Conservation (phyloP, 2,888 invertebrate species). For the Drosophila niveifrons region DNA sequence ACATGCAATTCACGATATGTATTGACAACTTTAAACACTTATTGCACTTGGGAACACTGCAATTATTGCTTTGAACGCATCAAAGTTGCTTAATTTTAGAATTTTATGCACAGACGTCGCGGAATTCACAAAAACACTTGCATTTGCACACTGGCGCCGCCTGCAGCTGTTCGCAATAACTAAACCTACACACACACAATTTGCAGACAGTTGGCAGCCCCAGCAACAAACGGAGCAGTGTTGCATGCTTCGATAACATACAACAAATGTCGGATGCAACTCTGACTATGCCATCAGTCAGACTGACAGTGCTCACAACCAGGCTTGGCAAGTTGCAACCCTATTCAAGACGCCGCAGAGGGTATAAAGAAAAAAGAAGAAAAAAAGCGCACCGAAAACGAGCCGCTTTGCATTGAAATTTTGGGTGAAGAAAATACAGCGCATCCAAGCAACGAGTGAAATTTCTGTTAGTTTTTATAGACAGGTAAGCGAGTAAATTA, state of each 20-base stretch:
- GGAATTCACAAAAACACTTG: constrained; percentile 68
- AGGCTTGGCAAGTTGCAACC: constrained; percentile 58
- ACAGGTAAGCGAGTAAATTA: constrained; percentile 42
- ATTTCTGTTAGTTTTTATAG: constrained; percentile 12
- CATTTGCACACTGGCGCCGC: constrained; percentile 60
- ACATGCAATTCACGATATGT: constrained; percentile 24
- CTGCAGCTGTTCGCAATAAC: constrained; percentile 59
- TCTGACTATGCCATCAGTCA: constrained; percentile 44
- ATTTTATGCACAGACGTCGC: constrained; percentile 81
- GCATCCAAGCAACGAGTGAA: constrained; percentile 31
- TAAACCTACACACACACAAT: constrained; percentile 1
- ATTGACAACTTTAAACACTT: constrained; percentile 48
- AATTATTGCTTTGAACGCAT: constrained; percentile 38
- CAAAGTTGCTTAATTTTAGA: constrained; percentile 62
- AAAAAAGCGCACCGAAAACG: constrained; percentile 32
- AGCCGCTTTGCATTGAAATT: constrained; percentile 43
- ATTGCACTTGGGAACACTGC: constrained; percentile 44
- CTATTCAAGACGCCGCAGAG: constrained; percentile 67
- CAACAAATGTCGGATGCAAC: constrained; percentile 14
- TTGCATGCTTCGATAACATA: constrained; percentile 11
- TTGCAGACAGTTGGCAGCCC: constrained; percentile 44
- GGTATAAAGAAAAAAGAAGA: constrained; percentile 63
- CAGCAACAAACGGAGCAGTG: constrained; percentile 10
- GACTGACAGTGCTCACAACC: constrained; percentile 32
- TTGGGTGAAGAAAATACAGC: constrained; percentile 24